Evolutionary conservation across 1,140 invertebrate species (phyloP).

Genomic region (Scylla paramamosain): DNA sequence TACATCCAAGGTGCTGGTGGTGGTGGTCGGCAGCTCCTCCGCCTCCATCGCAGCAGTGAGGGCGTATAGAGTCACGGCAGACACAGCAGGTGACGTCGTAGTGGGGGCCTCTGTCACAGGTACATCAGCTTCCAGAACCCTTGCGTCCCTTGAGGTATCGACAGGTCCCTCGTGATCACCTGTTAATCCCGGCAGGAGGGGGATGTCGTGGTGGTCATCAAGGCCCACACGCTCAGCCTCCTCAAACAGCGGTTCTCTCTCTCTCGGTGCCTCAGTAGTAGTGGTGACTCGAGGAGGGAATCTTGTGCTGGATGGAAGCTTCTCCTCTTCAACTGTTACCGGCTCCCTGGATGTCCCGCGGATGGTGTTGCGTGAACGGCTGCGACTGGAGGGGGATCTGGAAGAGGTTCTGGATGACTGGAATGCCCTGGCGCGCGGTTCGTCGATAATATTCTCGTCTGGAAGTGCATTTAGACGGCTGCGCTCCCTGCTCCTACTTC

Average conservation of each 20-base stretch:
- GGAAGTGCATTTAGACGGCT: conserved; percentile 16
- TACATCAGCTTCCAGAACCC: conserved; percentile 43
- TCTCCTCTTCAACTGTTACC: conserved; percentile 72
- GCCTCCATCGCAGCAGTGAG: conserved; percentile 71
- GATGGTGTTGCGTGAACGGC: conserved; percentile 19
- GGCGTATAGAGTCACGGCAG: conserved; percentile 70
- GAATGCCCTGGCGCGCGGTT: conserved; percentile 16
- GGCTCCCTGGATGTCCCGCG: background rate
- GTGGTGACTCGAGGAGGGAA: conserved; percentile 73
- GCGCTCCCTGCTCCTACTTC: conserved; percentile 28
- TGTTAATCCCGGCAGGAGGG: conserved; percentile 51
- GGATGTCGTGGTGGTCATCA: conserved; percentile 49
- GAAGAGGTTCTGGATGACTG: conserved; percentile 30
- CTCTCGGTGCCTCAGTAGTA: background rate
- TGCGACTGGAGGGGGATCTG: background rate
- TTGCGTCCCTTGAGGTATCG: conserved; percentile 47
- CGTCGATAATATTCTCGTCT: conserved; percentile 58
- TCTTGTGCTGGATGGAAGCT: conserved; percentile 68
- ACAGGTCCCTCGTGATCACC: conserved; percentile 27
- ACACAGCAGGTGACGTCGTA: conserved; percentile 58
- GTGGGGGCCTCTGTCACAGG: conserved; percentile 25
- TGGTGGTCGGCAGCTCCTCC: conserved; percentile 57
- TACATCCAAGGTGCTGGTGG: conserved; percentile 30
- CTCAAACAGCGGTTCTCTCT: conserved; percentile 57
- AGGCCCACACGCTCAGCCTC: conserved; percentile 53